Evolutionary conservation across 2,888 invertebrate genomes (phyloP), one percentile per base, ranked within the genome.

Genomic region (Erpobdella octoculata): DNA sequence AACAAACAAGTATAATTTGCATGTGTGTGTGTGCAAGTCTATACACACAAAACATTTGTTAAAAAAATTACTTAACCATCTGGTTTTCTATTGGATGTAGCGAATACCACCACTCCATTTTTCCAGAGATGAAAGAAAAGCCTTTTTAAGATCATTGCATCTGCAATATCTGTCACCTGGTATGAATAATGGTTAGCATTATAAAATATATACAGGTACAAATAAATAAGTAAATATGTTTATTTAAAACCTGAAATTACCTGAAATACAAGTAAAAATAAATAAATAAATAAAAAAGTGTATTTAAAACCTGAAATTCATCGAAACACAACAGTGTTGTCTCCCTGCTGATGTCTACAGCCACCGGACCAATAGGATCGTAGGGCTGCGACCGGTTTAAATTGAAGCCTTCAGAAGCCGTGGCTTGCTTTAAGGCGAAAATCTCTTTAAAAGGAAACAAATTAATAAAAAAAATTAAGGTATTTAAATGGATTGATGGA

Each of bases 91-190:
- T 98, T 98, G 79, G 96, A 96, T 0, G 98, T 98, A 28, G 96
- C 96, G 70, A 98, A 88, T 68, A 97, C 89, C 71, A 97, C 89
- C 77, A 93, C 90, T 33, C 97, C 96, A 80, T 89, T 88, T 75
- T 90, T 87, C 85, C 96, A 98, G 1, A 98, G 86, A 81, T 92
- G 90, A 0, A 93, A 93, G 80, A 98, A 98, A 58, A 98, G 86
- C 70, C 94, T 87, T 84, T 95, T 97, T 72, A 98, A 85, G 80
- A 98, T 91, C 97, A 98, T 97, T 0, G 98, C 98, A 87, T 98
- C 98, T 18, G 93, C 98, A 80, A 98, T 94, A 83, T 98, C 97
- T 70, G 97, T 97, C 25, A 94, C 91, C 90, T 90, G 78, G 66
- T 64, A 59, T n/a, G 12, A 59, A 21, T 59, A 59, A 21, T 59